A percentile compares a stretch with the other conserved stretches of the same genome.
These are phyloP conservation scores for Microcebus lehilahytsara DNA, from an alignment of 2,113 vertebrate genomes.

Conservation along the genomic window DNA sequence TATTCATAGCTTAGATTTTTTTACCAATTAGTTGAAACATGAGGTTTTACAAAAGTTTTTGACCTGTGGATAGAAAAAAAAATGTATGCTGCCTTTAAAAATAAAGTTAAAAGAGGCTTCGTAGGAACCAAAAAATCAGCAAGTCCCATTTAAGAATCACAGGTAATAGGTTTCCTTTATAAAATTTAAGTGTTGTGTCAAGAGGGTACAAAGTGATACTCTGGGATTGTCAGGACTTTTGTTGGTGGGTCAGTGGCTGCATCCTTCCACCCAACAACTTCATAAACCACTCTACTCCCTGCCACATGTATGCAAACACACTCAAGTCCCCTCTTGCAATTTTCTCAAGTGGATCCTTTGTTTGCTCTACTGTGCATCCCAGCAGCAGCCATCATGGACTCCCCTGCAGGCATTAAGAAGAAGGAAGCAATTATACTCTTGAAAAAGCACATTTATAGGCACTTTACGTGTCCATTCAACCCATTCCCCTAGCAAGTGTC, in stretches of 20 bases:
- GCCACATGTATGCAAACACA: not conserved
- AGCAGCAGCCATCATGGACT: not conserved
- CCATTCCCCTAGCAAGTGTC: not conserved
- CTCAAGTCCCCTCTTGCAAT: not conserved
- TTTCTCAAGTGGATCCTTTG: constrained; percentile 34
- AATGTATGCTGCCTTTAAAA: not conserved
- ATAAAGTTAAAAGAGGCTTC: not conserved
- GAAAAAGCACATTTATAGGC: constrained; percentile 48
- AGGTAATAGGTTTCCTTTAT: not conserved
- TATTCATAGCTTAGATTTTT: constrained; percentile 4
- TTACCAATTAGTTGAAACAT: constrained; percentile 15
- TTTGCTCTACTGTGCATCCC: not conserved
- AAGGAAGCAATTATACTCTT: constrained; percentile 53
- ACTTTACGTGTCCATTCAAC: constrained; percentile 6
- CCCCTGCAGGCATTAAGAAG: not conserved
- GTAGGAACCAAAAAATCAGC: not conserved
- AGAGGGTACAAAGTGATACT: not conserved
- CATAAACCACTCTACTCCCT: not conserved
- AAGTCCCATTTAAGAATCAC: not conserved
- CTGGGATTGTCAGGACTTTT: not conserved
- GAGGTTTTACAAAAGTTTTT: not conserved
- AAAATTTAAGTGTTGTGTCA: not conserved
- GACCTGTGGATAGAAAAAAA: not conserved
- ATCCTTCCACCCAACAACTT: not conserved
- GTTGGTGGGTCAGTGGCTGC: not conserved